Evolutionary conservation across 2,113 vertebrate genomes (phyloP).

Genomic region (Marmota flaviventris): DNA sequence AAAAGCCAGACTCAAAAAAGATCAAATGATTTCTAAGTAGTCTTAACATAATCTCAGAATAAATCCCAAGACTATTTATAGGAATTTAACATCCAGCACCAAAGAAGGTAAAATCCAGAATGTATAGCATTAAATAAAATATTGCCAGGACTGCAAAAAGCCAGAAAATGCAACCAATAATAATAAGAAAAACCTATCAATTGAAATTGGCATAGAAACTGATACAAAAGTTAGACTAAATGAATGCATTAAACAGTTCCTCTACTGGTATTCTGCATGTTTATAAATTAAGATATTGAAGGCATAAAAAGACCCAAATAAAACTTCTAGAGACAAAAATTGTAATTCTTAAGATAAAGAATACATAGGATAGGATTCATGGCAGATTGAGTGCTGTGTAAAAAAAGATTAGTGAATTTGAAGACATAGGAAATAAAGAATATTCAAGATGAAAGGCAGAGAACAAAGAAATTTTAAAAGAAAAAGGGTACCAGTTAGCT

Average conservation of each 20-base stretch:
- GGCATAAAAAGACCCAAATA: background rate
- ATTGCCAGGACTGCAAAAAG: background rate
- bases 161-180: background rate
- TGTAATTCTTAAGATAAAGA: background rate
- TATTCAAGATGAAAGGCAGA: background rate
- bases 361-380: background rate
- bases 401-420: background rate
- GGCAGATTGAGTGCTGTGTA: background rate
- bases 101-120: background rate
- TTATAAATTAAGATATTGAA: background rate
- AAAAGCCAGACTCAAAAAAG: background rate
- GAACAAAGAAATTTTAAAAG: background rate
- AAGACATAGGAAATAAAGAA: background rate
- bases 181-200: background rate
- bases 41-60: background rate
- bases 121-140: background rate
- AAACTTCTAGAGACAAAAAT: background rate
- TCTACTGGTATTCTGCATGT: background rate
- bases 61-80: conserved; percentile 6
- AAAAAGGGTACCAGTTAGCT: background rate
- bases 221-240: background rate
- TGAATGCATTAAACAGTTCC: background rate
- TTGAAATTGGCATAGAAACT: background rate
- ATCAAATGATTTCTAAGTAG: background rate
- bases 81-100: background rate